Evolutionary conservation across 2,888 invertebrate species (phyloP).

Genomic region (Leptopilina myrica): DNA sequence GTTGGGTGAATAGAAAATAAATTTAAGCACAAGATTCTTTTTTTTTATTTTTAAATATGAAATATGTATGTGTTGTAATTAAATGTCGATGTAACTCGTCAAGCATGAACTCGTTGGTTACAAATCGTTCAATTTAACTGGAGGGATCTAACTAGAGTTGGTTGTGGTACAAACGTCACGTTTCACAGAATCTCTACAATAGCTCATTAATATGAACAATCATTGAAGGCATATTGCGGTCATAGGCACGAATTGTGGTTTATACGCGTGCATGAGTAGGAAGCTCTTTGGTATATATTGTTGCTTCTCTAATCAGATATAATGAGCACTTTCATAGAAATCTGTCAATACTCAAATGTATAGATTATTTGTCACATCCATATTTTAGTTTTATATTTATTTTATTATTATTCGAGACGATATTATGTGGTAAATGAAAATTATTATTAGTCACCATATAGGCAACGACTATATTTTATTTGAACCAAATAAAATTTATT

Average conservation of each 20-base stretch:
- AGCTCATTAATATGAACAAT: constrained; percentile 72
- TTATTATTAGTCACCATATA: too few species aligned
- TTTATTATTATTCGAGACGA: too few species aligned
- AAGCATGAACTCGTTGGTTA: constrained; percentile 53
- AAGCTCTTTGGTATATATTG: background rate
- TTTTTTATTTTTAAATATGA: too few species aligned
- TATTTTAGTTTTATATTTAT: too few species aligned
- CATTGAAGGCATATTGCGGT: constrained; percentile 62
- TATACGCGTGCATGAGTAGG: constrained; percentile 31
- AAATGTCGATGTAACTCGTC: constrained; percentile 54
- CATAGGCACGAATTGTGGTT: constrained; percentile 41
- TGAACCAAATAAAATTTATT: too few species aligned
- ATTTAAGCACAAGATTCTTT: too few species aligned
- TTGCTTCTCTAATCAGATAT: constrained; percentile 30
- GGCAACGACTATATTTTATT: too few species aligned
- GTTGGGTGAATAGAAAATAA: too few species aligned
- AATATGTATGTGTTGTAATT: background rate
- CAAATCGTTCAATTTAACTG: constrained; percentile 30
- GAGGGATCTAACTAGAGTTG: constrained; percentile 51
- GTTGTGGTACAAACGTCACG: constrained; percentile 72
- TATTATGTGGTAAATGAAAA: too few species aligned
- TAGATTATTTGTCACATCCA: background rate
- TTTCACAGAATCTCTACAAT: constrained; percentile 63
- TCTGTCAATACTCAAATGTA: background rate
- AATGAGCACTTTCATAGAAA: constrained; percentile 24